These are phyloP conservation scores for Monoplex corrugatus DNA, from an alignment of 2,888 invertebrate genomes.

Conservation along the genomic window DNA sequence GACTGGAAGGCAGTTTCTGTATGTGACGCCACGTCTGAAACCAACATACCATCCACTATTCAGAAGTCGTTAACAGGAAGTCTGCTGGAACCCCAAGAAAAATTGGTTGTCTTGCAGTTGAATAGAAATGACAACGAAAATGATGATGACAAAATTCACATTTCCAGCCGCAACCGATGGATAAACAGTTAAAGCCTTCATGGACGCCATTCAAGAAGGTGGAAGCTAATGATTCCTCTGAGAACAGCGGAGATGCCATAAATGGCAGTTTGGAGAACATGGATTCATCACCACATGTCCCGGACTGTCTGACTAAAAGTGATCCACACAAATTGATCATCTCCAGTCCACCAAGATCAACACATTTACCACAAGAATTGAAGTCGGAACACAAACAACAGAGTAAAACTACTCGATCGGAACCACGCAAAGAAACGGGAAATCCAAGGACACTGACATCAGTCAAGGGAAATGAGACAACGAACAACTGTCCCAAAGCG, in stretches of 20 bases:
- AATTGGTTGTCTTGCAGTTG: background rate
- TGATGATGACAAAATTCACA: background rate
- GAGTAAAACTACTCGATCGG: too few species aligned
- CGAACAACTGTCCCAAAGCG: too few species aligned
- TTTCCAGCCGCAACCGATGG: background rate
- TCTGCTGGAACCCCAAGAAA: background rate
- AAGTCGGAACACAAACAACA: too few species aligned
- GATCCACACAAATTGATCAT: background rate
- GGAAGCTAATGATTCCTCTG: background rate
- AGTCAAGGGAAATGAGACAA: too few species aligned
- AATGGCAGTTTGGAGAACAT: background rate
- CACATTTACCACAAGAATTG: too few species aligned
- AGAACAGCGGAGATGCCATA: background rate
- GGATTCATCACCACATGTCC: background rate
- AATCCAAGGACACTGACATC: too few species aligned
- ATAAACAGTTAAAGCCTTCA: background rate
- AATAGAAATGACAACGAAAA: background rate
- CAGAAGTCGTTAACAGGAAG: too few species aligned
- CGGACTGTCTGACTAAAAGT: background rate
- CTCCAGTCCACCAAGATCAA: background rate
- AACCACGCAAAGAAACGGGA: too few species aligned
- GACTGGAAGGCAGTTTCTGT: background rate
- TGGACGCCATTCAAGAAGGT: background rate
- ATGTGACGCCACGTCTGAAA: background rate
- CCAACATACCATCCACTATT: background rate